Evolutionary conservation across 2,888 invertebrate genomes (phyloP).

Genomic region (Lathronympha strigana): DNA sequence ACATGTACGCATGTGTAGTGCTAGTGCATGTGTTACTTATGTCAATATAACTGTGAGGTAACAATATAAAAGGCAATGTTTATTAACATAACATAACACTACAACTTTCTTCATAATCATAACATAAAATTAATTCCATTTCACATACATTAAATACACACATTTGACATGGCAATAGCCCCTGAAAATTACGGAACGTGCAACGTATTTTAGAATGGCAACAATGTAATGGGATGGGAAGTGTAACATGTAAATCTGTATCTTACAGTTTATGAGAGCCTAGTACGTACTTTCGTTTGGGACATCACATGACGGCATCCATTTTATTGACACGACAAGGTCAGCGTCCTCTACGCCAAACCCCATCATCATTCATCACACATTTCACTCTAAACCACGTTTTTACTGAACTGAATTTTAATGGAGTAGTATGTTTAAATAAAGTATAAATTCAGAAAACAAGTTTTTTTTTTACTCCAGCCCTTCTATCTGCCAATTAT

Average conservation of each 20-base stretch:
- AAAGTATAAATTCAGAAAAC: too few relatives aligned
- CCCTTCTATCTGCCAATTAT: too few relatives aligned
- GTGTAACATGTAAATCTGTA: conserved; percentile 39
- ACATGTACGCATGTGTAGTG: not conserved
- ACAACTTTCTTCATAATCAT: too few relatives aligned
- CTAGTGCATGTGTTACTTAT: not conserved
- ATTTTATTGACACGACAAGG: conserved; percentile 54
- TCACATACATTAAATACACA: too few relatives aligned
- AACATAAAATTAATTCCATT: too few relatives aligned
- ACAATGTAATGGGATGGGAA: not conserved
- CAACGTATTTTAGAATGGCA: not conserved
- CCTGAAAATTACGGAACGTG: not conserved
- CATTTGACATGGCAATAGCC: not conserved
- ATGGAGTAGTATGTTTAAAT: too few relatives aligned
- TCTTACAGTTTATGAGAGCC: conserved; percentile 55
- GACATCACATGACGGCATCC: conserved; percentile 68
- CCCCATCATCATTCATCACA: not conserved
- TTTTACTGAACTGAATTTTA: too few relatives aligned
- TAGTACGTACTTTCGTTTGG: conserved; percentile 65
- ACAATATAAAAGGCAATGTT: too few relatives aligned
- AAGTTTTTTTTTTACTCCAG: too few relatives aligned
- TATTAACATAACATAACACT: too few relatives aligned
- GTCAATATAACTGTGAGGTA: too few relatives aligned
- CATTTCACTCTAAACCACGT: too few relatives aligned
- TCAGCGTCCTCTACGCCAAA: not conserved